Percentiles rank a stretch among this genome's conserved stretches.
Evolutionary conservation across 2,113 vertebrate genomes (phyloP).

Genomic region (Herpailurus yagouaroundi): DNA sequence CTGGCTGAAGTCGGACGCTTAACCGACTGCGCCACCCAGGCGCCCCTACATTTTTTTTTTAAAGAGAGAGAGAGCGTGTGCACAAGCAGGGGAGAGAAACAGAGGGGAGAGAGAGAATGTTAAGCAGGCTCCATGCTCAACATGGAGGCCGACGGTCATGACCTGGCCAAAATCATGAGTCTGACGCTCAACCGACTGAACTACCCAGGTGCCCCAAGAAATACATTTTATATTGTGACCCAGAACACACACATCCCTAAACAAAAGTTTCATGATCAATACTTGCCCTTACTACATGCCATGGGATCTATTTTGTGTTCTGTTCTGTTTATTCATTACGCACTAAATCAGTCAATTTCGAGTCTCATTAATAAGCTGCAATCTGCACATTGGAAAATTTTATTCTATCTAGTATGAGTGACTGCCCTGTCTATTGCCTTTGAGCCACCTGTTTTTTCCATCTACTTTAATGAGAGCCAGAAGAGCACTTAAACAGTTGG

Average conservation of each 20-base stretch:
- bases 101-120: no score
- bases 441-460: constrained; percentile 54
- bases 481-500: constrained; percentile 62
- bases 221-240: background rate
- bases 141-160: no score
- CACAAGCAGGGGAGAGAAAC: no score
- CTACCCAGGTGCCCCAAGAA: background rate
- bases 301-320: background rate
- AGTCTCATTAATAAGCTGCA: background rate
- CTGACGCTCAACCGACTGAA: no score
- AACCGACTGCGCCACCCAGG: no score
- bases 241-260: background rate
- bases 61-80: no score
- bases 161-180: no score
- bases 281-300: background rate
- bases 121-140: no score
- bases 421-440: background rate
- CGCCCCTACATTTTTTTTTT: background rate
- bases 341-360: constrained; percentile 42
- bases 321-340: background rate
- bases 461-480: constrained; percentile 58
- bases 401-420: constrained; percentile 20
- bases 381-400: constrained; percentile 27
- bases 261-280: background rate
- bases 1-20: no score